These are phyloP conservation scores for Cyprinodon diabolis DNA, from an alignment of 2,797 vertebrate species.

Conservation along the genomic window DNA sequence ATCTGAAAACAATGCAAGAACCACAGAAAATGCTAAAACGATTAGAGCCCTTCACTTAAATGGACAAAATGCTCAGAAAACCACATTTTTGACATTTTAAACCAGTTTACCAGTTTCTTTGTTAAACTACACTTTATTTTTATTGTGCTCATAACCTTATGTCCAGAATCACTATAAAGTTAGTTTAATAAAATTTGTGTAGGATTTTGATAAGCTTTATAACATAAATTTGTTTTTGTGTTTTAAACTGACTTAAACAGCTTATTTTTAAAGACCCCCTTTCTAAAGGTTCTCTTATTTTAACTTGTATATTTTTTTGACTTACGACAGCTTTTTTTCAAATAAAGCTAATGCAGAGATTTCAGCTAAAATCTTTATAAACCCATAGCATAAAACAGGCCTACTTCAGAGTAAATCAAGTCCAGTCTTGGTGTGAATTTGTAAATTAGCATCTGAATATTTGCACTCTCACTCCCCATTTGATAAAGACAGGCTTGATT, in stretches of 20 bases:
- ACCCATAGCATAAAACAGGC: background rate
- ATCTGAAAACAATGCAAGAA: background rate
- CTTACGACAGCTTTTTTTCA: background rate
- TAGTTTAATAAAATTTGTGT: no score
- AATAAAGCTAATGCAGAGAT: background rate
- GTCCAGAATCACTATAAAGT: background rate
- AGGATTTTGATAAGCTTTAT: background rate
- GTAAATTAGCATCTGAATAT: slow-evolving; percentile 3
- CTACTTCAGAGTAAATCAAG: background rate
- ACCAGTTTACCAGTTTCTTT: background rate
- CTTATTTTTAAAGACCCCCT: background rate
- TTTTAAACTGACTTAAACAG: background rate
- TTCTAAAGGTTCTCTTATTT: background rate
- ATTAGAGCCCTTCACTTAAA: background rate
- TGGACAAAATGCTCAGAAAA: background rate
- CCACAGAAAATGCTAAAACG: background rate
- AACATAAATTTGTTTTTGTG: background rate
- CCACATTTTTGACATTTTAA: background rate
- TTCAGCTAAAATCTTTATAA: background rate
- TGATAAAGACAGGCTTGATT: background rate
- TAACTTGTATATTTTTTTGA: background rate
- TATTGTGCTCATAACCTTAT: background rate
- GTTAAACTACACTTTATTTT: no score
- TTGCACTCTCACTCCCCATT: slow-evolving; percentile 3
- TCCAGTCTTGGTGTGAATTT: background rate